A percentile compares a stretch with the other conserved stretches of the same genome.
Conservation (phyloP, 2,113 vertebrate species). For the Tetrao urogallus region DNA sequence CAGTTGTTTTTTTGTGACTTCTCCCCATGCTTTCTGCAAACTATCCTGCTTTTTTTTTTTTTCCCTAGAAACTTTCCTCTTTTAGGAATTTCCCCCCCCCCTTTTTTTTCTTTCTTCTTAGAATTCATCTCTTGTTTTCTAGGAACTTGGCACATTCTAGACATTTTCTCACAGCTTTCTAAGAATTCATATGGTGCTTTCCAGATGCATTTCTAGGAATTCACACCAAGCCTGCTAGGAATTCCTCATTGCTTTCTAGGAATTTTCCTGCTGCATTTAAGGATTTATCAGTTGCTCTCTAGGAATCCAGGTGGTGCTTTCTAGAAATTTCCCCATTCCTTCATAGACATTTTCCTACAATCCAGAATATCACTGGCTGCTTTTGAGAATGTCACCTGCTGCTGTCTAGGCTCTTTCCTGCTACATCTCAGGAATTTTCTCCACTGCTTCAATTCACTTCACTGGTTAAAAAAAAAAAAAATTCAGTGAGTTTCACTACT, state of each 20-base stretch:
- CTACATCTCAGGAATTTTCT: neutral
- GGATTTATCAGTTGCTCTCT: neutral
- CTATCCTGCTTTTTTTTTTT: neutral
- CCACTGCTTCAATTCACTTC: neutral
- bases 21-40: too few relatives aligned
- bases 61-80: neutral
- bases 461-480: neutral
- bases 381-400: neutral
- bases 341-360: neutral
- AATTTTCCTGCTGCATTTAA: neutral
- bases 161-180: neutral
- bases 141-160: neutral
- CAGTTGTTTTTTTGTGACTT: neutral
- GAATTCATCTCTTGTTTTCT: neutral
- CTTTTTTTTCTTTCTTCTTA: neutral
- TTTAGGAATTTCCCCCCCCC: neutral
- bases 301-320: neutral
- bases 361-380: neutral
- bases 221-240: neutral
- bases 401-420: neutral
- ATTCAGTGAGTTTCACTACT: neutral
- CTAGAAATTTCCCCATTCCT: neutral
- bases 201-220: neutral
- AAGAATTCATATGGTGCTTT: neutral
- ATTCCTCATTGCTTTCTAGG: neutral